Conservation (phyloP, 2,113 vertebrate genomes). For the Paradisaea rubra region DNA sequence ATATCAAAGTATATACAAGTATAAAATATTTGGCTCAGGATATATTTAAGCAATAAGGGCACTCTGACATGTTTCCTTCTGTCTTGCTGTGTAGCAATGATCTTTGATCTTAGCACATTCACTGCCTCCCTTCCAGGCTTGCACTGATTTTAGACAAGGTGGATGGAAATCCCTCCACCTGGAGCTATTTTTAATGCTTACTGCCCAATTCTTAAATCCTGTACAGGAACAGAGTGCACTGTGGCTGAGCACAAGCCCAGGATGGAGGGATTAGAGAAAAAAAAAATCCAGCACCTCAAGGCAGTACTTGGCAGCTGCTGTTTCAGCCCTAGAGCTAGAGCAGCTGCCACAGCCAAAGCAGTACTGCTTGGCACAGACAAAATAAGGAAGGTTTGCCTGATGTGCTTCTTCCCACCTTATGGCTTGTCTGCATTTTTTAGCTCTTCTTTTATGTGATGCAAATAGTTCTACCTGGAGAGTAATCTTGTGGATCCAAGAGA, state of each 20-base stretch:
- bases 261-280: neutral
- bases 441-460: neutral
- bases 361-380: neutral
- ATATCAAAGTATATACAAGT: neutral
- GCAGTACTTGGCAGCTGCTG: constrained; percentile 12
- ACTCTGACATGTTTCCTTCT: neutral
- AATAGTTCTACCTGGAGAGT: neutral
- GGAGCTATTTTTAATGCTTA: neutral
- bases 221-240: neutral
- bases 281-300: neutral
- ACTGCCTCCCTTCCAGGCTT: neutral
- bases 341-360: constrained; percentile 20
- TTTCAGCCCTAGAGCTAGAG: constrained; percentile 12
- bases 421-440: neutral
- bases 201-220: neutral
- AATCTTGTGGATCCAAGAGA: neutral
- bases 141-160: neutral
- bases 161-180: neutral
- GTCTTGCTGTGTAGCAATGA: neutral
- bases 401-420: neutral
- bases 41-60: neutral
- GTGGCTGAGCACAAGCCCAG: neutral
- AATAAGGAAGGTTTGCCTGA: neutral
- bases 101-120: neutral
- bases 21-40: neutral